phyloP scores from a whole-genome alignment of 2,888 invertebrate genomes.

The Auanema sp. region DNA sequence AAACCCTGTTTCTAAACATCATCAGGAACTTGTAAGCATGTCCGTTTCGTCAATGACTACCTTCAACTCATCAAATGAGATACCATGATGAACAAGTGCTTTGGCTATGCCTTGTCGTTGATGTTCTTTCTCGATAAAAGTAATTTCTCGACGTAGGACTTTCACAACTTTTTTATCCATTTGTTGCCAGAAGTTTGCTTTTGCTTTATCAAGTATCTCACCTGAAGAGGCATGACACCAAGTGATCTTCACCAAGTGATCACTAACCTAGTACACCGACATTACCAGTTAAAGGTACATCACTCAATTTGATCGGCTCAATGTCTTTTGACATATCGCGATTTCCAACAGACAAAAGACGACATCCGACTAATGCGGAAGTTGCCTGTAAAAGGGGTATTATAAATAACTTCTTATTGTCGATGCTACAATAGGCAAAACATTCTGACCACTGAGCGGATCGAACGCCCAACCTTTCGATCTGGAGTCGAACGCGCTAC shows the following conservation, averaged over 20 bases:
- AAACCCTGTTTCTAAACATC: conserved; percentile 8
- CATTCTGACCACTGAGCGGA: conserved; percentile 25
- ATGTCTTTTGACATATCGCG: conserved; percentile 7
- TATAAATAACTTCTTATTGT: neutral
- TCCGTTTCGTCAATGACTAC: neutral
- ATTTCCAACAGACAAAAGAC: conserved; percentile 14
- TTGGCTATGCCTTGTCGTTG: conserved; percentile 17
- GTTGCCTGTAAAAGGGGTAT: neutral
- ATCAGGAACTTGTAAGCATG: too few species aligned
- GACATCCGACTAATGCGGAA: conserved; percentile 3
- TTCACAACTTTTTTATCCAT: conserved; percentile 9
- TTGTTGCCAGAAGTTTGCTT: conserved; percentile 13
- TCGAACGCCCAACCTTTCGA: conserved; percentile 28
- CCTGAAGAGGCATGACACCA: too few species aligned
- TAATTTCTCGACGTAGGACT: conserved; percentile 16
- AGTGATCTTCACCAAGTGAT: too few species aligned
- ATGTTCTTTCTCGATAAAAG: conserved; percentile 11
- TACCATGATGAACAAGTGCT: conserved; percentile 6
- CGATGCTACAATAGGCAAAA: conserved; percentile 11
- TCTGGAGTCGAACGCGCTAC: conserved; percentile 28
- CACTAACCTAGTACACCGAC: conserved; percentile 6
- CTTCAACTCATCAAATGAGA: conserved; percentile 8
- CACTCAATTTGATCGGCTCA: conserved; percentile 8
- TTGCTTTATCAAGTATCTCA: conserved; percentile 9
- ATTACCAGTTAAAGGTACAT: neutral